These are phyloP conservation scores for Drosophila stalkeri DNA, from an alignment of 2,888 invertebrate genomes.

Conservation along the genomic window DNA sequence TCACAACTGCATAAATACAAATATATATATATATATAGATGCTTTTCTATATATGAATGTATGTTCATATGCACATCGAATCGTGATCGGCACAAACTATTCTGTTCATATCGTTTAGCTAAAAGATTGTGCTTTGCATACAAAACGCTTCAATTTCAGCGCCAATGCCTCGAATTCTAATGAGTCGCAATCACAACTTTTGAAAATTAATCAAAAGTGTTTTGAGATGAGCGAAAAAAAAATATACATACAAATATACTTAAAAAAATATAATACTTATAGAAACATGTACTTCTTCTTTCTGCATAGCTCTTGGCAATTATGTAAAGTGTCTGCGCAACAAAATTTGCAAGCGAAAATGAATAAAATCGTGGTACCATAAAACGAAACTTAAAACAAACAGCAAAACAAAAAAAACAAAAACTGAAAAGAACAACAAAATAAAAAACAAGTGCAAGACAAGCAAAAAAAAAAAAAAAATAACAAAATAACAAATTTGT, in stretches of 20 bases:
- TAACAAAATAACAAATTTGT: neutral
- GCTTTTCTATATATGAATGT: neutral
- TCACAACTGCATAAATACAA: conserved; percentile 21
- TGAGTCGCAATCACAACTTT: conserved; percentile 45
- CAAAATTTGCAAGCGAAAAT: conserved; percentile 64
- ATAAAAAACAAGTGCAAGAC: conserved; percentile 43
- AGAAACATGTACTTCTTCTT: conserved; percentile 7
- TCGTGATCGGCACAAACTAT: conserved; percentile 59
- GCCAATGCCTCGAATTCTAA: conserved; percentile 57
- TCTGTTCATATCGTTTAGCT: conserved; percentile 43
- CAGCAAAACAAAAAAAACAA: conserved; percentile 10
- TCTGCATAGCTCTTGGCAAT: conserved; percentile 61
- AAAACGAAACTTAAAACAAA: conserved; percentile 46
- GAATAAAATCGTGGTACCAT: conserved; percentile 80
- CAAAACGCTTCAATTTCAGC: conserved; percentile 56
- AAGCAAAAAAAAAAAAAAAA: conserved; percentile 19
- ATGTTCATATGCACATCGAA: conserved; percentile 14
- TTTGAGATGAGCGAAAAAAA: neutral
- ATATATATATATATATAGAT: neutral
- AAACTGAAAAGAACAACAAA: conserved; percentile 12
- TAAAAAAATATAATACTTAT: neutral
- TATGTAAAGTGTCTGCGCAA: conserved; percentile 65
- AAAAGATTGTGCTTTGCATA: conserved; percentile 62
- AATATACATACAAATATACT: neutral
- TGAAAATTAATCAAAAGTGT: conserved; percentile 57